phyloP scores from a whole-genome alignment of 2,797 vertebrate species.

The Aselliscus stoliczkanus region DNA sequence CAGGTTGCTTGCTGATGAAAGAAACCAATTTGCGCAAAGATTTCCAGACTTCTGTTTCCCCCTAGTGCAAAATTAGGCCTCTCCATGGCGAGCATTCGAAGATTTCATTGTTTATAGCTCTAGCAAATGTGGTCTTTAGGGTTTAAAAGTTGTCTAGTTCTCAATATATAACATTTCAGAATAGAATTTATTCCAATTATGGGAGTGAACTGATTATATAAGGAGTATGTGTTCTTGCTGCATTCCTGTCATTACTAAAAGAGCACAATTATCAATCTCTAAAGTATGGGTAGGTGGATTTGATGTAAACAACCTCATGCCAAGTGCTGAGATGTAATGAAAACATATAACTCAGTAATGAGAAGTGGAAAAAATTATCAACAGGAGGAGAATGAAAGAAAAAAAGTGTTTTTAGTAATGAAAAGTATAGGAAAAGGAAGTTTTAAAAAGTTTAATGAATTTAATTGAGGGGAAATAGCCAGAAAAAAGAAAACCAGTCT shows the following conservation, averaged over 20 bases:
- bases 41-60: neutral
- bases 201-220: constrained; percentile 59
- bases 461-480: neutral
- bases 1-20: neutral
- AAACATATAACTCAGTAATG: constrained; percentile 1
- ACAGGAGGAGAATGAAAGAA: neutral
- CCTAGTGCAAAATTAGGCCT: neutral
- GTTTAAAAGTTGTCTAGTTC: constrained; percentile 54
- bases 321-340: neutral
- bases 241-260: constrained; percentile 66
- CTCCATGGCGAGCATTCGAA: neutral
- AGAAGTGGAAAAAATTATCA: neutral
- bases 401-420: neutral
- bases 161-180: constrained; percentile 41
- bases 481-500: neutral
- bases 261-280: constrained; percentile 38
- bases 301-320: constrained; percentile 60
- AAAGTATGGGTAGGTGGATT: constrained; percentile 42
- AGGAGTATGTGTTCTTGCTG: constrained; percentile 52
- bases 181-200: constrained; percentile 39
- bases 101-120: constrained; percentile 40
- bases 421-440: neutral
- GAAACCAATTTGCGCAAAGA: neutral
- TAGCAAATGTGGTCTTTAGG: constrained; percentile 20
- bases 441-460: neutral